Conservation (phyloP, 2,888 invertebrate species). For the Chaitophorus viminalis region DNA sequence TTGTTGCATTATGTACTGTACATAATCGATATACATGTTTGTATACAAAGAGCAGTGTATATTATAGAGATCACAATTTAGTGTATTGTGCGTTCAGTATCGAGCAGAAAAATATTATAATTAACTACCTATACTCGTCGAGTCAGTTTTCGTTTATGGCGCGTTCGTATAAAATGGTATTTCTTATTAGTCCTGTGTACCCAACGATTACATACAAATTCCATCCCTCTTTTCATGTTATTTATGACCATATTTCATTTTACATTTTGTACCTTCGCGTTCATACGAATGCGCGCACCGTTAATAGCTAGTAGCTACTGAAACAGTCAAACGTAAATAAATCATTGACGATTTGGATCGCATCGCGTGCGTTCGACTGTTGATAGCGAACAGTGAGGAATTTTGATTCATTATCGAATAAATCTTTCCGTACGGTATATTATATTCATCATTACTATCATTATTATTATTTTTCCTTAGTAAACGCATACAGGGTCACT, state of each 20-base stretch:
- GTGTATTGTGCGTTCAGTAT: no score
- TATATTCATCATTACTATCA: background rate
- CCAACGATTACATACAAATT: no score
- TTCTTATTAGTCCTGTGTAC: no score
- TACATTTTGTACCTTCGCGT: background rate
- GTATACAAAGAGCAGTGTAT: no score
- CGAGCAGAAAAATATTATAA: no score
- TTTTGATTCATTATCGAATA: conserved; percentile 6
- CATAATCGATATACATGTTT: no score
- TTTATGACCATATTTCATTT: background rate
- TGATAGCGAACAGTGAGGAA: background rate
- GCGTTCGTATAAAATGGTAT: no score
- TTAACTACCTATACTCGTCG: no score
- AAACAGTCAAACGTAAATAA: conserved; percentile 18
- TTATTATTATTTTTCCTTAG: background rate
- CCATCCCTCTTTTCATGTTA: background rate
- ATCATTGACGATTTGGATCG: conserved; percentile 50
- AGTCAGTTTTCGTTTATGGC: no score
- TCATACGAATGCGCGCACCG: background rate
- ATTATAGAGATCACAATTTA: no score
- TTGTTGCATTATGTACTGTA: no score
- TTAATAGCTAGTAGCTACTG: background rate
- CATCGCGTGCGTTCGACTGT: conserved; percentile 51
- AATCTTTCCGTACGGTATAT: background rate
- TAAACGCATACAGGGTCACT: background rate